Conservation (phyloP, 2,113 vertebrate species). For the Menura novaehollandiae region DNA sequence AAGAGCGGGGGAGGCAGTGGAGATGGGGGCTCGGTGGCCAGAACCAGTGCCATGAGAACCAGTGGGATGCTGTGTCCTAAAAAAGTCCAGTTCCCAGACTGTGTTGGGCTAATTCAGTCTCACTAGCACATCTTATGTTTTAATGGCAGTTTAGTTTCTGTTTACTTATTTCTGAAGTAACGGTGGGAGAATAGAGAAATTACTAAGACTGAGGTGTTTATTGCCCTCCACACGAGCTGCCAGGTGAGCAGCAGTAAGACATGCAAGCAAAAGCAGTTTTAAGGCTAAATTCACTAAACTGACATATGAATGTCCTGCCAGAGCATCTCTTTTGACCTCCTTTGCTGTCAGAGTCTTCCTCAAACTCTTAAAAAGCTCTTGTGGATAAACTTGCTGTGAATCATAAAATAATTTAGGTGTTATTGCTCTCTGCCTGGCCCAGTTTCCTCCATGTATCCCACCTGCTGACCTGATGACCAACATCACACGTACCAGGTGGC, state of each 20-base stretch:
- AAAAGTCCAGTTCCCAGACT: not conserved
- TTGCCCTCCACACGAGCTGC: not conserved
- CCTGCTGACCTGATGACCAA: not conserved
- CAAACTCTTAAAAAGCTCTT: not conserved
- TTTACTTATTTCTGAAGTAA: not conserved
- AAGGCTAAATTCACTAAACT: not conserved
- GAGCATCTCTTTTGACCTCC: not conserved
- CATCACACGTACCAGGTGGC: not conserved
- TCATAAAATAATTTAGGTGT: not conserved
- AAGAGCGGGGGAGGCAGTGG: not conserved
- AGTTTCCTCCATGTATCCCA: not conserved
- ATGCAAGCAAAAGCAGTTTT: not conserved
- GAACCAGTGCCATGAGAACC: not conserved
- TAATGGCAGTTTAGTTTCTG: not conserved
- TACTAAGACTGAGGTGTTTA: not conserved
- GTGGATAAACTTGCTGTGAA: not conserved
- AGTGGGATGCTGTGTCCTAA: not conserved
- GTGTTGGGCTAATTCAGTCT: not conserved
- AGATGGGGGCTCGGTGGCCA: not conserved
- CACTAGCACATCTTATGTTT: not conserved
- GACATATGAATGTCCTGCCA: not conserved
- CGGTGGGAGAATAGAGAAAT: not conserved
- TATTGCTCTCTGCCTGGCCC: not conserved
- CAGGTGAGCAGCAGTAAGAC: not conserved
- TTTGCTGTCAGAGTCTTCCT: not conserved